phyloP scores from a whole-genome alignment of 2,888 invertebrate genomes.

The Habrosyne pyritoides region DNA sequence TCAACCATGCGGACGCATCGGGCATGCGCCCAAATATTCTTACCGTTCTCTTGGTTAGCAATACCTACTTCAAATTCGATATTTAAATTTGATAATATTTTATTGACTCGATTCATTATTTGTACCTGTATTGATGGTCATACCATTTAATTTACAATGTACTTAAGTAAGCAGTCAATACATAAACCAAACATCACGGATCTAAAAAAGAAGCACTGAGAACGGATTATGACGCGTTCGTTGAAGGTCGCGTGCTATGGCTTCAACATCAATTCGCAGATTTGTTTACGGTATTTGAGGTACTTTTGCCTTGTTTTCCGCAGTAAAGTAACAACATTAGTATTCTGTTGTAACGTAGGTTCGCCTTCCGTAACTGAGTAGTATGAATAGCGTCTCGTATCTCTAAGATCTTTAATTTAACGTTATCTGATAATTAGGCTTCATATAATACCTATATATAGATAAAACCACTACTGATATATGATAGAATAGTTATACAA shows the following conservation, averaged over 20 bases:
- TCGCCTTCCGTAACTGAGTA: neutral
- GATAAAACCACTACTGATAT: too few relatives aligned
- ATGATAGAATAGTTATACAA: too few relatives aligned
- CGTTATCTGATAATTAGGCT: too few relatives aligned
- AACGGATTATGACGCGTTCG: slow-evolving; percentile 19
- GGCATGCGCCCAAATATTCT: slow-evolving; percentile 66
- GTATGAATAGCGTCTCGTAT: neutral
- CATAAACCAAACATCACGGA: slow-evolving; percentile 4
- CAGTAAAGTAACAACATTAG: too few relatives aligned
- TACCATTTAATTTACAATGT: too few relatives aligned
- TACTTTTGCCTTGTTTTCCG: neutral
- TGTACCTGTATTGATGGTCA: neutral
- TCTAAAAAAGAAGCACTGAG: slow-evolving; percentile 26
- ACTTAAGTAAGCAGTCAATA: neutral
- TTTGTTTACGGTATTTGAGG: neutral
- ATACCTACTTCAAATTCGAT: too few relatives aligned
- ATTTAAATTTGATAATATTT: too few relatives aligned
- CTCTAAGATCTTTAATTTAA: neutral
- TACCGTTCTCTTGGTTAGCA: slow-evolving; percentile 14
- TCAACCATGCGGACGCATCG: slow-evolving; percentile 48
- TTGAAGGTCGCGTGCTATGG: slow-evolving; percentile 19
- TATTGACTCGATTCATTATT: too few relatives aligned
- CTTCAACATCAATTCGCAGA: slow-evolving; percentile 7
- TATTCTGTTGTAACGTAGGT: too few relatives aligned
- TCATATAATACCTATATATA: too few relatives aligned